phyloP scores from a whole-genome alignment of 1,140 invertebrate species.

The Pogonognathellus flavescens region DNA sequence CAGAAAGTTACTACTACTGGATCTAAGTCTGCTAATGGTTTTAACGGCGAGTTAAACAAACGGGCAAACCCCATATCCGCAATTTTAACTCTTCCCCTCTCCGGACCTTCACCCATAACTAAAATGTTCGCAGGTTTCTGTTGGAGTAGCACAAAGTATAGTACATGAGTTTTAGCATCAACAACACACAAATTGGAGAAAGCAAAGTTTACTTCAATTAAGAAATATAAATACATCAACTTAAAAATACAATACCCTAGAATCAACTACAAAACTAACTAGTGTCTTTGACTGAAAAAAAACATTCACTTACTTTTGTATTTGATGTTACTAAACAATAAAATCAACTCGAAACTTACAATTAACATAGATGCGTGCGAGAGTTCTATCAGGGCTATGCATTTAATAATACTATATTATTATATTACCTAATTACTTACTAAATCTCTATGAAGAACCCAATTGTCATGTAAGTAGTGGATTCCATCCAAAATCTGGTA shows the following conservation, averaged over 20 bases:
- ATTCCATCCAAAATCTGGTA: slow-evolving; percentile 99
- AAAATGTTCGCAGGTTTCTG: slow-evolving; percentile 99
- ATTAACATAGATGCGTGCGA: slow-evolving; percentile 19
- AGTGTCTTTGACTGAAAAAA: too few species aligned
- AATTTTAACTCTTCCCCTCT: slow-evolving; percentile 97
- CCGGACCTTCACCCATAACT: slow-evolving; percentile 98
- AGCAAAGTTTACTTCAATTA: neutral
- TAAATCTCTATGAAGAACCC: slow-evolving; percentile 98
- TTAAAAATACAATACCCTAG: too few species aligned
- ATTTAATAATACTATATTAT: too few species aligned
- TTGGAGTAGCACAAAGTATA: slow-evolving; percentile 66
- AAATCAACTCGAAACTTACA: too few species aligned
- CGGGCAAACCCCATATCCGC: slow-evolving; percentile 99
- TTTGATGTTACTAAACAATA: too few species aligned
- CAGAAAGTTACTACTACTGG: slow-evolving; percentile 99
- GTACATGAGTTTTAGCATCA: too few species aligned
- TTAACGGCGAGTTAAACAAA: slow-evolving; percentile 97
- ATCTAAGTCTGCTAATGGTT: slow-evolving; percentile 97
- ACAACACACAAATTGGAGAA: slow-evolving; percentile 36
- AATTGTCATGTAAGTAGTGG: slow-evolving; percentile 99
- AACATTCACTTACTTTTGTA: too few species aligned
- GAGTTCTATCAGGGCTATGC: too few species aligned
- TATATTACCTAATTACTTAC: too few species aligned
- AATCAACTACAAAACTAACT: too few species aligned
- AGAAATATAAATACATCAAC: too few species aligned